Evolutionary conservation across 2,113 vertebrate species (phyloP).

Genomic region (Pavo muticus): DNA sequence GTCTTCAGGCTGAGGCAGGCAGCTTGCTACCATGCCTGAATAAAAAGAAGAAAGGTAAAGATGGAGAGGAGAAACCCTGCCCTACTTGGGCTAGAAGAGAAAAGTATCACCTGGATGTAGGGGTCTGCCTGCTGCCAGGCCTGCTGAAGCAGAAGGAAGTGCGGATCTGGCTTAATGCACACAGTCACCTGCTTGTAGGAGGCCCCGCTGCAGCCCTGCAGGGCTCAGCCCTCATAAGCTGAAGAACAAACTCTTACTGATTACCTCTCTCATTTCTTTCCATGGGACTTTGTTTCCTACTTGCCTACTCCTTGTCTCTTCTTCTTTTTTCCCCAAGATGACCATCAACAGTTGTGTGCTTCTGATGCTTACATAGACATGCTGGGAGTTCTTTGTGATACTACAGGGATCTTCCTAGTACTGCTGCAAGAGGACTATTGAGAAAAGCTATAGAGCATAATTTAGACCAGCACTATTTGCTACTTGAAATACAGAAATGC

Average conservation of each 20-base stretch:
- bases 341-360: background rate
- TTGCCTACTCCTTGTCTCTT: background rate
- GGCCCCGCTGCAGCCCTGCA: background rate
- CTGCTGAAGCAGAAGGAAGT: background rate
- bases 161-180: background rate
- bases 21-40: background rate
- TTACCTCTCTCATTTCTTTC: background rate
- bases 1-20: background rate
- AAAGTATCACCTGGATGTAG: background rate
- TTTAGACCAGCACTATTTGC: background rate
- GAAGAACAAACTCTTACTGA: background rate
- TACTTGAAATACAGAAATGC: background rate
- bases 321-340: background rate
- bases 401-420: background rate
- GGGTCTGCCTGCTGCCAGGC: background rate
- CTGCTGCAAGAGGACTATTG: background rate
- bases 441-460: background rate
- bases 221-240: background rate
- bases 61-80: background rate
- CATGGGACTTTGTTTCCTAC: background rate
- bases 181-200: background rate
- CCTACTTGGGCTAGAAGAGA: accelerated
- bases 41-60: background rate
- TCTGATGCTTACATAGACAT: background rate
- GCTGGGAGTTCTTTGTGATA: background rate